Evolutionary conservation across 2,797 vertebrate genomes (phyloP), one percentile per base, ranked within the genome.

Genomic region (Tangara arthus): DNA sequence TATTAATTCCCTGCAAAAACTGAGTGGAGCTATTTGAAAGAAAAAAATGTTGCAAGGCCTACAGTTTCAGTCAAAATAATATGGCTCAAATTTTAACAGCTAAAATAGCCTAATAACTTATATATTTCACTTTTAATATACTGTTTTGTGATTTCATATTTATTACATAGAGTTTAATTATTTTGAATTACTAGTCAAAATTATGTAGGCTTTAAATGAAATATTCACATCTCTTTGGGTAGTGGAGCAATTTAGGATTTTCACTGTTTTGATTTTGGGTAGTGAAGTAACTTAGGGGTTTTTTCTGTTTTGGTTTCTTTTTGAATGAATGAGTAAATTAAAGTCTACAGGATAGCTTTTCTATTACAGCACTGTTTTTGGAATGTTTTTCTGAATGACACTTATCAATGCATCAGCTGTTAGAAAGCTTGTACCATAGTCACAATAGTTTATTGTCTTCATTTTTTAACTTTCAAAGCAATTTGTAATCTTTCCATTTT

Each of bases 311-410:
- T 32, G 3, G 0, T 17, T 53, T 35, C 11, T n/a, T 70, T 73
- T 47, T 20, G 5, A 39, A 79, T 10, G 30, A 65, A 60, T 32
- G 6, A 72, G 4, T 35, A 68, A 66, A 75, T 42, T 5, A 35
- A 66, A 34, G 6, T 52, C 9, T 63, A 41, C 18, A 69, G 28
- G 16, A 59, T 15, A 4, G 1, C 3, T 83, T 65, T 57, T 37
- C 12, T 70, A 11, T 52, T 68, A 34, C 8, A 71, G 0, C 1
- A 1, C 10, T 64, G 1, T 0, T 44, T 83, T 61, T 57, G 13
- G 3, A 49, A 18, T 27, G 5, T 32, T 66, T 20, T 83, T 80
- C 49, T 56, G 17, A 81, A 68, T 75, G 1, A 59, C 7, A 44
- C 5, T 12, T 59, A 9, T 44, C 5, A 22, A 76, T 41, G 12